phyloP scores from a whole-genome alignment of 2,797 vertebrate species.

The Muraenolepis orangiensis region DNA sequence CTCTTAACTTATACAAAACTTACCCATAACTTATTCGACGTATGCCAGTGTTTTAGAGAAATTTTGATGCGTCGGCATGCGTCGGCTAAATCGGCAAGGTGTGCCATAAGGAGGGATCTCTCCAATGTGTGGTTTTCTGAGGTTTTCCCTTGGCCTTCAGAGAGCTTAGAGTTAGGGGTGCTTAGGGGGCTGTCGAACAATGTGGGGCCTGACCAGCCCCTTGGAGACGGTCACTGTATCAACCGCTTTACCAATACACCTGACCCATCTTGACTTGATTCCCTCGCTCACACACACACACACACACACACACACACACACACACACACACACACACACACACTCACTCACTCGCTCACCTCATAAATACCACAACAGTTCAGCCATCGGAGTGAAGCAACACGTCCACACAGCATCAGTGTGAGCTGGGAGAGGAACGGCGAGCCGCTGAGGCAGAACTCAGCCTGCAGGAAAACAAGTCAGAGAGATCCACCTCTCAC shows the following conservation, averaged over 20 bases:
- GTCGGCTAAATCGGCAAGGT: too few relatives aligned
- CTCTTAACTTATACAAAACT: too few relatives aligned
- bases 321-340: too few relatives aligned
- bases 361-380: background rate
- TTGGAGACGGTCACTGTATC: background rate
- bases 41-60: too few relatives aligned
- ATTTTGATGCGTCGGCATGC: too few relatives aligned
- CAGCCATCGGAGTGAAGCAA: background rate
- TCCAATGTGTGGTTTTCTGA: too few relatives aligned
- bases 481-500: background rate
- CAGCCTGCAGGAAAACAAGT: background rate
- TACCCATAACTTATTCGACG: too few relatives aligned
- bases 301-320: too few relatives aligned
- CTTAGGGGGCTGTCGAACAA: too few relatives aligned
- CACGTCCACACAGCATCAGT: background rate
- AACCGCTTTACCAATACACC: background rate
- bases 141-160: background rate
- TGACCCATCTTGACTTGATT: background rate
- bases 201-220: background rate
- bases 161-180: background rate
- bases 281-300: too few relatives aligned
- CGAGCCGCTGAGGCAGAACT: background rate
- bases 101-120: background rate
- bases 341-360: background rate
- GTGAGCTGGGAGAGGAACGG: background rate